Base-by-base conservation (phyloP, 2,113 vertebrate species). In the Chaetura pelagica region DNA sequence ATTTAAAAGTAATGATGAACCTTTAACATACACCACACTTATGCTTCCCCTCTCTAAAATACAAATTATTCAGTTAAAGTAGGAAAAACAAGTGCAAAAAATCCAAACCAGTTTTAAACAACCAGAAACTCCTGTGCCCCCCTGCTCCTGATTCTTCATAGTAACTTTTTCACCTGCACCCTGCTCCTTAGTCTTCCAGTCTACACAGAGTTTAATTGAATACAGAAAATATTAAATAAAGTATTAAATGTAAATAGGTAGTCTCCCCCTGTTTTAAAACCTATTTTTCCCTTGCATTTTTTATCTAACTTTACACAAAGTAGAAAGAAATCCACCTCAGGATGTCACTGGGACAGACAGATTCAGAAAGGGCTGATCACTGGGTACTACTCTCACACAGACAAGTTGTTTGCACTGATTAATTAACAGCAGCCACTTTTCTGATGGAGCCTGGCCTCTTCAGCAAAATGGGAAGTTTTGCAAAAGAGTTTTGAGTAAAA, bases 311-410 rank as follows among this genome's bases (percentile, higher is more conserved):
- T 71, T 26, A 66, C 12, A 30, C 30, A 57, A 75, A 71, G 49
- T 26, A 75, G 34, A 63, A 76, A 23, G 9, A 80, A 74, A 67
- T n/a, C 21, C 30, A 24, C 21, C 24, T 48, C n/a, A 40, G 26
- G 4, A n/a, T 29, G 19, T 7, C 2, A 0, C 21, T 58, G 15
- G 23, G 24, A n/a, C 6, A 77, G 30, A 42, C 2, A 19, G 8
- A 4, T 22, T 62, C 38, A 29, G 57, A 54, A 79, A 32, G 24
- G 24, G 69, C 24, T 23, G 32, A 44, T 30, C 30, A 17, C 38
- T 38, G 38, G 38, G 38, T 38, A 74, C 24, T 27, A 32, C 29
- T 44, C 35, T 29, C 4, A 5, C 24, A 26, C 20, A n/a, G 34
- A 38, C 14, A 80, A 52, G 22, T 32, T 15, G 30, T 22, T 85